Base-by-base conservation (phyloP, 2,113 vertebrate genomes). In the Myotis davidii region DNA sequence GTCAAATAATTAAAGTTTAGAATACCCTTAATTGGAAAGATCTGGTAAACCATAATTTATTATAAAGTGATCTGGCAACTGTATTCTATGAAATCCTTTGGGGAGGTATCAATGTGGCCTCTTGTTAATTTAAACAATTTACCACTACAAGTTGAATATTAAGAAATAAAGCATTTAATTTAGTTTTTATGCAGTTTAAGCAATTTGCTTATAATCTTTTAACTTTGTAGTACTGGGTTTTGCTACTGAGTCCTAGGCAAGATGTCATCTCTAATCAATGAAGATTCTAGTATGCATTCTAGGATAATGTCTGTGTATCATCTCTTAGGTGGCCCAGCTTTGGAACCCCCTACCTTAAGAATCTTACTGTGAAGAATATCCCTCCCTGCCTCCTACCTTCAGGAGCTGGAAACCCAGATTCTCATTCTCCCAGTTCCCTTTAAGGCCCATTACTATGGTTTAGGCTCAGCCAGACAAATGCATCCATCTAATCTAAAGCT, bases 1-100 rank as follows among this genome's bases (percentile, higher is more conserved):
- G 92, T 91, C 69, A 95, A 83, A 64, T 88, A 77, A 91, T 78
- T 93, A 54, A 94, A 34, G 88, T 86, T 90, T 88, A 81, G n/a
- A 77, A 59, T 78, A 77, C 37, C 1, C 23, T 48, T 90, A 74
- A 70, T 85, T 45, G 6, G 61, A 61, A 92, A 83, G 72, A 85
- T 82, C 56, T 95, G 34, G 7, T 85, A 93, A 86, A 23, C 10
- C 21, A 50, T 61, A 12, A 61, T 61, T 59, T 81, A 37, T 82
- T 82, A 50, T 86, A 92, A 72, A 88, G 73, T 85, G 52, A 32
- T 94, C 29, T 94, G 78, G 17, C 52, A 91, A 21, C 39, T 86
- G 0, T 85, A 45, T 34, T 59, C n/a, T 88, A 3, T 85, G 72
- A 92, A 70, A 77, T 27, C 14, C 48, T 77, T 2, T 42, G 29